Conservation (phyloP, 1,140 invertebrate genomes). For the Drosophila bocki region DNA sequence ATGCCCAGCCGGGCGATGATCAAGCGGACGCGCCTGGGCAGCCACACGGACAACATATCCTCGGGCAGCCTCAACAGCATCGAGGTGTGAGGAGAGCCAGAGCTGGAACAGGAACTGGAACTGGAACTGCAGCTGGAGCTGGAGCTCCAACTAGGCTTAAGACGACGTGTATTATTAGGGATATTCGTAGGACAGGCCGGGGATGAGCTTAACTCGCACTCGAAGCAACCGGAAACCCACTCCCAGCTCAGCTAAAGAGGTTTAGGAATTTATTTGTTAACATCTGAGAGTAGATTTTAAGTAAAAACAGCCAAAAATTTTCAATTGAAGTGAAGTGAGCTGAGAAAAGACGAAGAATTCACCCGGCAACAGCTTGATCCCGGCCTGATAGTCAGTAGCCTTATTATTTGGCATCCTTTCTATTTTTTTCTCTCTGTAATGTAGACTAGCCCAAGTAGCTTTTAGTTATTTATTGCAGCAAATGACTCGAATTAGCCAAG, state of each 20-base stretch:
- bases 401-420: conserved; percentile 19
- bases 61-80: conserved; percentile 85
- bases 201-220: neutral
- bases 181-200: conserved; percentile 32
- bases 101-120: neutral
- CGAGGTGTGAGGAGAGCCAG: conserved; percentile 61
- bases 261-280: conserved; percentile 7
- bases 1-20: conserved; percentile 80
- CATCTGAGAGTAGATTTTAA: neutral
- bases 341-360: neutral
- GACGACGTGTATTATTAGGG: conserved; percentile 26
- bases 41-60: conserved; percentile 84
- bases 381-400: conserved; percentile 46
- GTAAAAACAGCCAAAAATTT: conserved; percentile 8
- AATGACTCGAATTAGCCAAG: conserved; percentile 31
- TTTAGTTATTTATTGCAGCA: conserved; percentile 46
- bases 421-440: conserved; percentile 2
- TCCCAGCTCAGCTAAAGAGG: conserved; percentile 3
- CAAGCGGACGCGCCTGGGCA: conserved; percentile 80
- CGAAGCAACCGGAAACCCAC: neutral
- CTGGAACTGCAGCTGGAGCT: neutral
- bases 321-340: neutral
- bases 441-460: conserved; percentile 22
- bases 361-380: neutral
- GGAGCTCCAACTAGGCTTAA: conserved; percentile 15